Evolutionary conservation across 2,113 vertebrate species (phyloP), one percentile per base, ranked within the genome.

Genomic region (Noturus placidus): DNA sequence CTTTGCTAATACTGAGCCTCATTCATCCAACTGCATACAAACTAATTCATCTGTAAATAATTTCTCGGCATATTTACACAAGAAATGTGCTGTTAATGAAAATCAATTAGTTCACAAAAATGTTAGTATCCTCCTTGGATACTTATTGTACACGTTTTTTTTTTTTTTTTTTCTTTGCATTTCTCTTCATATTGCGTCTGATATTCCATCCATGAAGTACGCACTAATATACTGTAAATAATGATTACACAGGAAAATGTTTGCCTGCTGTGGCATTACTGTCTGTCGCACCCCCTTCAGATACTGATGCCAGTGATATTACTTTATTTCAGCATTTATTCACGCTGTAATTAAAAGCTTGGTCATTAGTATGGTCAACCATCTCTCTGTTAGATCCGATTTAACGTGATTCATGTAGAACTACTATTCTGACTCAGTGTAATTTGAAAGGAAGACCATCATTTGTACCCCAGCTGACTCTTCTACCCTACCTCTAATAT

Each of bases 361-460:
- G 7, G 30, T 14, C 52, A 57, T 61, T 35, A 22, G 38, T 8
- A 17, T 65, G 38, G 25, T 50, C 81, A 83, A 19, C 42, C 22
- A 30, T 63, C 35, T 27, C 38, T 10, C 33, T 14, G 65, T 5
- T 69, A 30, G 17, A 20, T 84, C 17, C 15, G 19, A n/a, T 70
- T 69, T 25, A 54, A 59, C 11, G 20, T 20, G 30, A 42, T 3
- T 82, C 59, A 46, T 46, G 46, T 67, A 57, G 50, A 85, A 87
- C 59, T 42, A 87, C 22, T 57, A 52, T 38, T 35, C 13, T 13
- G 65, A 42, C 85, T 84, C 5, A 4, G 27, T 38, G 77, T 87
- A 82, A 89, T 87, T 61, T 61, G 57, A 84, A 89, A 77, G 8
- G 57, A 87, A 63, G 52, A 20, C 19, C 85, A 76, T 84, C 5